Conservation (phyloP, 2,113 vertebrate genomes). For the Dicentrarchus labrax region DNA sequence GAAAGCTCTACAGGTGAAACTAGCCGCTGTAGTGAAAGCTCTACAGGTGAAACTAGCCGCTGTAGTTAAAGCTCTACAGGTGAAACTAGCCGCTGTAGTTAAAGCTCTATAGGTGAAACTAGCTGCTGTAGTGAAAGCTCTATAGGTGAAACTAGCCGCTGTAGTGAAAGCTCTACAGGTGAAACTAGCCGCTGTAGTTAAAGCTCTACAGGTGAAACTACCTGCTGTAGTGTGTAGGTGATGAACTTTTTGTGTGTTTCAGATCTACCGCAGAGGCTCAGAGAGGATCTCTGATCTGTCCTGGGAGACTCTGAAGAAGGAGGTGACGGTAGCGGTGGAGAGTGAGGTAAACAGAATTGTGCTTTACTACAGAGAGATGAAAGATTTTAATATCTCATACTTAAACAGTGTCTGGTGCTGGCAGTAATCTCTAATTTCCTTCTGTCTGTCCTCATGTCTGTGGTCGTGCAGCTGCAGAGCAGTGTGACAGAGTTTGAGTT, state of each 20-base stretch:
- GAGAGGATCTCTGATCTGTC: constrained; percentile 87
- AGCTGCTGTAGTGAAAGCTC: too few relatives aligned
- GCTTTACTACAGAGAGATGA: not conserved
- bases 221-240: not conserved
- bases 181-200: too few relatives aligned
- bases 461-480: constrained; percentile 88
- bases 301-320: constrained; percentile 92
- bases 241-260: constrained; percentile 6
- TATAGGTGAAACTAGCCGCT: too few relatives aligned
- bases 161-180: too few relatives aligned
- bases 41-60: too few relatives aligned
- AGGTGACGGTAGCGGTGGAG: constrained; percentile 94
- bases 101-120: not conserved
- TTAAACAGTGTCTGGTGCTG: not conserved
- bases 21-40: too few relatives aligned
- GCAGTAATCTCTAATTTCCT: not conserved
- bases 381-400: too few relatives aligned
- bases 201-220: too few relatives aligned
- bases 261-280: constrained; percentile 92
- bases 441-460: not conserved
- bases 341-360: constrained; percentile 84
- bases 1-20: not conserved
- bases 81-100: not conserved
- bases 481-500: constrained; percentile 94
- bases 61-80: not conserved